Evolutionary conservation across 1,140 invertebrate genomes (phyloP), one percentile per base, ranked within the genome.

Genomic region (Diorhabda elongata): DNA sequence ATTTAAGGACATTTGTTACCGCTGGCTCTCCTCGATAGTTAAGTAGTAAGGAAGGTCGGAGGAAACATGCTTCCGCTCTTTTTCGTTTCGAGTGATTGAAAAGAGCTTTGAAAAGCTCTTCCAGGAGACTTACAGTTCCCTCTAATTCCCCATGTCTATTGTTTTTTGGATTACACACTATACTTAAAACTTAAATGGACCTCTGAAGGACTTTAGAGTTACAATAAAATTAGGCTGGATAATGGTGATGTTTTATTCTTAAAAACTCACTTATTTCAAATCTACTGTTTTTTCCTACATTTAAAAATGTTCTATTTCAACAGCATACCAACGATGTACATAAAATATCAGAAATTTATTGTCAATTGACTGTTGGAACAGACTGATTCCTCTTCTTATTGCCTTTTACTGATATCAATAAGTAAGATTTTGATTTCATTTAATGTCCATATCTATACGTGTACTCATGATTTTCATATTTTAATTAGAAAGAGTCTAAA

Each of bases 61-160:
- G 64, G 64, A 65, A 65, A 64, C 63, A 42, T 56, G 57, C 64
- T 58, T 65, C 64, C 52, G 56, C 42, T 57, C 63, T 47, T 45
- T 42, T 56, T 64, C 63, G 26, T 47, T 45, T 65, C 41, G 42
- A 42, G 47, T 52, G 47, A 57, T 65, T 52, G 52, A 65, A 45
- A 52, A 57, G 64, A 45, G 9, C 64, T 65, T 65, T 57, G 52
- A 58, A 65, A 65, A 65, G 64, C 64, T 42, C 64, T 65, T 57
- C 7, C 52, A 41, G 41, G 42, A 41, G 64, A 65, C 61, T 62
- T 44, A 11, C 61, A n/a, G 4, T 44, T 44, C 61, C 58, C 41
- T 56, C 61, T n/a, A 62, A 42, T 62, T n/a, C 61, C 11, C 61
- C 43, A 5, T 44, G 42, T 44, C 61, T 52, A 52, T 52, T 52